These are phyloP conservation scores for Tenualosa thibaudeaui DNA, from an alignment of 2,797 vertebrate species.

Conservation along the genomic window DNA sequence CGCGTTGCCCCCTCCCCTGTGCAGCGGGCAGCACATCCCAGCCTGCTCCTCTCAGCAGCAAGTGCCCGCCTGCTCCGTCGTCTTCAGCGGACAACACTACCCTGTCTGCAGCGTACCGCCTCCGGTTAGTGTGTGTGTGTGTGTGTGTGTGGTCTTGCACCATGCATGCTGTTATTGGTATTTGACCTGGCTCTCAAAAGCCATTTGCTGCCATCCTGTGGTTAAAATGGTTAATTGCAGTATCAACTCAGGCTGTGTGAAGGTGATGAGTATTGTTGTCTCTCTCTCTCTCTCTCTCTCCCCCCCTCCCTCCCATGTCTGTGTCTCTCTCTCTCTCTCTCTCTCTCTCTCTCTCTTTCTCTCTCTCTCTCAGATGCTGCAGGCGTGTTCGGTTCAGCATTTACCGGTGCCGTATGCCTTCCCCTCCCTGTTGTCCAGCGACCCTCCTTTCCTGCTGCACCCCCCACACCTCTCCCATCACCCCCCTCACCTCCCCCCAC, in stretches of 20 bases:
- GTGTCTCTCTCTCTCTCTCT: neutral
- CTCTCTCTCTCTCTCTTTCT: neutral
- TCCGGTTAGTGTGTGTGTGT: slow-evolving; percentile 41
- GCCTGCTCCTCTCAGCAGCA: slow-evolving; percentile 91
- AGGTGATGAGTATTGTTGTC: neutral
- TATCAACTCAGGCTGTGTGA: neutral
- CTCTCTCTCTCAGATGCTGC: slow-evolving; percentile 81
- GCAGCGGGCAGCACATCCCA: slow-evolving; percentile 90
- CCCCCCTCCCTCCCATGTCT: neutral
- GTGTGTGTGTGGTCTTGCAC: neutral
- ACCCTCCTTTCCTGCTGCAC: slow-evolving; percentile 92
- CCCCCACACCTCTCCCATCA: slow-evolving; percentile 90
- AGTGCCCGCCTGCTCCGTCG: slow-evolving; percentile 91
- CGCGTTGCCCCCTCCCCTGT: slow-evolving; percentile 89
- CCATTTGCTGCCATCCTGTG: slow-evolving; percentile 64
- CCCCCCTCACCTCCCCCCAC: slow-evolving; percentile 88
- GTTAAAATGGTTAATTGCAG: neutral
- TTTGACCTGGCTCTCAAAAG: neutral
- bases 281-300: too few species aligned
- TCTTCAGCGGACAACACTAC: slow-evolving; percentile 95
- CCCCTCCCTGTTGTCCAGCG: slow-evolving; percentile 91
- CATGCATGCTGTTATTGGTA: neutral
- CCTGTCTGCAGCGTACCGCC: slow-evolving; percentile 86
- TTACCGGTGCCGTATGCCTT: slow-evolving; percentile 93
- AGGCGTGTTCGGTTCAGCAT: slow-evolving; percentile 95